These are phyloP conservation scores for Campoletis raptor DNA, from an alignment of 2,888 invertebrate genomes.

Conservation along the genomic window DNA sequence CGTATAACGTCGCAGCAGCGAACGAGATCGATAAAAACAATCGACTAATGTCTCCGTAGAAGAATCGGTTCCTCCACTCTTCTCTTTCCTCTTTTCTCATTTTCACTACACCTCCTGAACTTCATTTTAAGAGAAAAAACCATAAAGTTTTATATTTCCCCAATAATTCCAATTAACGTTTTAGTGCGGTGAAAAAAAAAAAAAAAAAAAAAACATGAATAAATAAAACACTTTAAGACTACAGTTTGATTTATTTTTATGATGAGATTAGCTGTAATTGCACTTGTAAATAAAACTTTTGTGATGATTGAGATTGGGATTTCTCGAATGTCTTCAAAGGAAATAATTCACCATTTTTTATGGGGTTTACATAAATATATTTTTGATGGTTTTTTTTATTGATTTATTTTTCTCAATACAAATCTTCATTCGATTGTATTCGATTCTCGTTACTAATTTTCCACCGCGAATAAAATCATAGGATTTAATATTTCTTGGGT, in stretches of 20 bases:
- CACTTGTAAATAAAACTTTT: too few relatives aligned
- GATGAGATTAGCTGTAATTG: too few relatives aligned
- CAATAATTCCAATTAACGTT: conserved; percentile 16
- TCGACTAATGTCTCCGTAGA: conserved; percentile 54
- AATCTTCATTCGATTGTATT: not conserved
- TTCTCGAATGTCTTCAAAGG: not conserved
- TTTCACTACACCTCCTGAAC: not conserved
- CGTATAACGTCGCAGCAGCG: conserved; percentile 36
- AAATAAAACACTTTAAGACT: not conserved
- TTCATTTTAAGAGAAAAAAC: conserved; percentile 8
- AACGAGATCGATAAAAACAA: conserved; percentile 61
- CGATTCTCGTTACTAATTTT: not conserved
- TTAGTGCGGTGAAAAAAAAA: not conserved
- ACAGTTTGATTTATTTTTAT: too few relatives aligned
- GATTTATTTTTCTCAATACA: too few relatives aligned
- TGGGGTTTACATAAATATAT: too few relatives aligned
- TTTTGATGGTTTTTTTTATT: too few relatives aligned
- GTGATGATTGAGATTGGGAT: too few relatives aligned
- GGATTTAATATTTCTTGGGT: not conserved
- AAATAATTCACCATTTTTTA: too few relatives aligned
- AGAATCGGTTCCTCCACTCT: not conserved
- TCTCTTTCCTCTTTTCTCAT: not conserved
- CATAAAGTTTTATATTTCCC: not conserved
- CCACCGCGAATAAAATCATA: not conserved
- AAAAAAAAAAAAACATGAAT: not conserved